phyloP scores from a whole-genome alignment of 2,797 vertebrate genomes.

The Micropoecilia bifurca region DNA sequence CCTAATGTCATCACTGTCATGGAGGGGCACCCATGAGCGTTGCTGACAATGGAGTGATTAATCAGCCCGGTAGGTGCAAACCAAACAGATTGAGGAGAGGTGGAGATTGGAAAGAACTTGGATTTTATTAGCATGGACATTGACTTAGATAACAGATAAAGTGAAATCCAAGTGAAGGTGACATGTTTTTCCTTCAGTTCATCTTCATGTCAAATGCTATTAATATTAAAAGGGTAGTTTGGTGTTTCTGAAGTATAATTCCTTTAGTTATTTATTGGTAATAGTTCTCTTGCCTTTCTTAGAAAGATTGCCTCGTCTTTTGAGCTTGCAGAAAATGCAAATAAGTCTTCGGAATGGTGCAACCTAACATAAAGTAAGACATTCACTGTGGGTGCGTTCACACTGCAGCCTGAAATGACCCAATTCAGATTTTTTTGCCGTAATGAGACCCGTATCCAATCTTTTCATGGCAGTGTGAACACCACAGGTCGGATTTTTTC shows the following conservation, averaged over 20 bases:
- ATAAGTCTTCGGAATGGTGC: neutral
- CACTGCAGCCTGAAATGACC: too few species aligned
- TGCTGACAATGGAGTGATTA: neutral
- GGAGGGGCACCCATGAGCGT: neutral
- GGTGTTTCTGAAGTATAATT: neutral
- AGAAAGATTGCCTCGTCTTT: neutral
- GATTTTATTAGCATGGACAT: neutral
- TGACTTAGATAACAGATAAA: neutral
- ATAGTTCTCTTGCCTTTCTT: neutral
- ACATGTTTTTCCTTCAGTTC: neutral
- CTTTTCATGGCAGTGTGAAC: too few species aligned
- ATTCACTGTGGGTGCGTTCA: too few species aligned
- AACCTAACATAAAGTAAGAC: neutral
- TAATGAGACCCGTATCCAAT: too few species aligned
- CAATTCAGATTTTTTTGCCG: too few species aligned
- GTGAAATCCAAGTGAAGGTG: neutral
- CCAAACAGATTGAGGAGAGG: neutral
- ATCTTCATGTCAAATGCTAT: neutral
- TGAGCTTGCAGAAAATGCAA: neutral
- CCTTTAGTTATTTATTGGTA: neutral
- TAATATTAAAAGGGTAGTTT: neutral
- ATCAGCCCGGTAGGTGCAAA: neutral
- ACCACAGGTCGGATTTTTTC: too few species aligned
- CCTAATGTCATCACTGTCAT: neutral
- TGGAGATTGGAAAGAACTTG: neutral